phyloP scores from a whole-genome alignment of 1,140 invertebrate genomes.

The Parasteatoda tepidariorum region DNA sequence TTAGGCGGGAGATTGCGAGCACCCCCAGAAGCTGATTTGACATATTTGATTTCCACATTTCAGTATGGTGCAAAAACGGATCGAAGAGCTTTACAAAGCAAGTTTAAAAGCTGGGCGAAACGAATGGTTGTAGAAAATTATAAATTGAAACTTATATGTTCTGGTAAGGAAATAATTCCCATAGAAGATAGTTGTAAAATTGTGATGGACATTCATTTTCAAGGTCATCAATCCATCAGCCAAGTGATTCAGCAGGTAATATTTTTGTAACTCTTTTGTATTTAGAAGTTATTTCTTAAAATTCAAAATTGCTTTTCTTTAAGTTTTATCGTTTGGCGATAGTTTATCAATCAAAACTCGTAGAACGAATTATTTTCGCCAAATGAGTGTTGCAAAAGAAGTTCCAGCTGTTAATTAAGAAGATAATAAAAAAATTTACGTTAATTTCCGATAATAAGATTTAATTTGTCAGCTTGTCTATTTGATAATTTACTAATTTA shows the following conservation, averaged over 20 bases:
- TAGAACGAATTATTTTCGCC: too few relatives aligned
- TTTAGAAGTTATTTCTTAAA: too few relatives aligned
- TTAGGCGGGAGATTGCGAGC: constrained; percentile 10
- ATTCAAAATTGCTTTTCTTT: too few relatives aligned
- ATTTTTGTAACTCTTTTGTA: background rate
- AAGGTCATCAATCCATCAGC: constrained; percentile 20
- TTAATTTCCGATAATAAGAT: too few relatives aligned
- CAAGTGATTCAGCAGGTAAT: constrained; percentile 26
- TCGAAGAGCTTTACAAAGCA: constrained; percentile 50
- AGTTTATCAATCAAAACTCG: too few relatives aligned
- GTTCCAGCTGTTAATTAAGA: too few relatives aligned
- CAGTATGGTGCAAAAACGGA: constrained; percentile 47
- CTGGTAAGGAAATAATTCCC: constrained; percentile 43
- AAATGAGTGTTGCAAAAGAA: too few relatives aligned
- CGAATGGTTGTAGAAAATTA: constrained; percentile 30
- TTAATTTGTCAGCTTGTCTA: too few relatives aligned
- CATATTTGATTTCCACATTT: constrained; percentile 41
- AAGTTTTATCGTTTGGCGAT: too few relatives aligned
- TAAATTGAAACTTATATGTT: background rate
- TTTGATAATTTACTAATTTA: too few relatives aligned
- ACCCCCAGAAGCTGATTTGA: constrained; percentile 23
- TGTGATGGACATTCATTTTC: constrained; percentile 32
- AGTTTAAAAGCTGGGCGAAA: constrained; percentile 56
- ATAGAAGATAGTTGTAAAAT: constrained; percentile 30
- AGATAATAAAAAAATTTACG: too few relatives aligned